Conservation (phyloP, 2,113 vertebrate species). For the Ptilorrhoa leucosticta region DNA sequence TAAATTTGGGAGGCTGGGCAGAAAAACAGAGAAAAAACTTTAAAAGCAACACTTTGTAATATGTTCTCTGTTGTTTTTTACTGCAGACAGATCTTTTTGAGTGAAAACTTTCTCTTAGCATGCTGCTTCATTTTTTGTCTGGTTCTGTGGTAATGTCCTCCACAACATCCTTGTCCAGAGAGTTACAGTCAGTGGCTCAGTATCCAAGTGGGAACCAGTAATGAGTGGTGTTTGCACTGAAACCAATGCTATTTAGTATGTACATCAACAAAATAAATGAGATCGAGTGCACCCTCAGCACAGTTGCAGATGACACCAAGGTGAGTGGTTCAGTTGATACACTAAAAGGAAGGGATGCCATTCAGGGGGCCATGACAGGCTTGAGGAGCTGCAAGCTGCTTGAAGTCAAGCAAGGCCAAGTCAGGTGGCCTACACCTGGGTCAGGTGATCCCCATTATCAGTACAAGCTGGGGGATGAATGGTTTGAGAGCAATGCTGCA, state of each 20-base stretch:
- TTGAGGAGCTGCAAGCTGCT: not conserved
- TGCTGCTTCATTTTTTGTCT: not conserved
- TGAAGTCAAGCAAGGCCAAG: not conserved
- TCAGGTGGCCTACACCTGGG: not conserved
- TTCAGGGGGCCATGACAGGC: not conserved
- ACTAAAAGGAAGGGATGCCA: not conserved
- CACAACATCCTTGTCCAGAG: not conserved
- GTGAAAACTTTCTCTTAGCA: not conserved
- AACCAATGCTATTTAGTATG: not conserved
- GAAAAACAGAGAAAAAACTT: not conserved
- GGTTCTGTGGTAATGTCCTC: not conserved
- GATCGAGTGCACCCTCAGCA: not conserved
- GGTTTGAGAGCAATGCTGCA: not conserved
- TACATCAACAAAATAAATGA: not conserved
- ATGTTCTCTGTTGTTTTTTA: not conserved
- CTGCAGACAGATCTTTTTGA: not conserved
- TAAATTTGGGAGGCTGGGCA: not conserved
- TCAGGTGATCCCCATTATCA: not conserved
- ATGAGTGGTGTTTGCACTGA: not conserved
- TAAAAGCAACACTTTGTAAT: not conserved
- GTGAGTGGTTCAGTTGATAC: not conserved
- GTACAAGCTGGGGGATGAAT: not conserved
- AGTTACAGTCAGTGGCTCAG: not conserved
- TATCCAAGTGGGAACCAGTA: not conserved
- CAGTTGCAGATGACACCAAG: not conserved